Evolutionary conservation across 2,888 invertebrate genomes (phyloP), one percentile per base, ranked within the genome.

Genomic region (Hoplodrina ambigua): DNA sequence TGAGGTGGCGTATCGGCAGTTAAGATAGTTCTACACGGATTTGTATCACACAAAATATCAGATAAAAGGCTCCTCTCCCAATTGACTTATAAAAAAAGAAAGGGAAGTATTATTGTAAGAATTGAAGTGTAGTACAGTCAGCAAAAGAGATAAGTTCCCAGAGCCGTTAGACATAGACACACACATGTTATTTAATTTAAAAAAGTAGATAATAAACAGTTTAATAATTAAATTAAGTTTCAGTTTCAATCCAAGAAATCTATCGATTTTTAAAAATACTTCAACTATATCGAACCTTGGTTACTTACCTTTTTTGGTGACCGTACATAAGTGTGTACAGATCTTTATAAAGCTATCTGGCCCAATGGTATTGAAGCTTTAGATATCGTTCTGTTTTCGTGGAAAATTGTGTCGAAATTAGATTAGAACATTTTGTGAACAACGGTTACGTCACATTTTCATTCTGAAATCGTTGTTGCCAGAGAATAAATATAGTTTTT

Each of bases 1-100:
- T 86, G 86, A 76, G 66, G 68, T 67, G 53, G 63, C 69, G 62
- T 72, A 71, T 72, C 49, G 66, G 62, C 78, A 67, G 60, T 80
- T 69, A 71, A 75, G 70, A 65, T 69, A 73, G 62, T 37, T 62
- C 44, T 49, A 70, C 66, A 69, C 44, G 59, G 63, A 74, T 72
- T 81, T 69, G 60, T 66, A 58, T 66, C 60, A 54, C 55, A 71
- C 52, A 73, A 69, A 69, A 82, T 72, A 70, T 57, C 50, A 33
- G 44, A 69, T 58, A 61, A 60, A 72, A 63, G 55, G 37, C 58
- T 54, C 7, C 33, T 15, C 33, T 68, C 52, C 49, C 50, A 50
- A 72, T 63, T 25, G 53, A 44, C 57, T 72, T 61, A 58, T 68
- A 65, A 75, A 50, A 25, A 78, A 78, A 61, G n/a, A 10, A 56